A percentile compares a stretch with the other conserved stretches of the same genome.
These are phyloP conservation scores for Caenorhabditis afra DNA, from an alignment of 2,888 invertebrate genomes.

Conservation along the genomic window DNA sequence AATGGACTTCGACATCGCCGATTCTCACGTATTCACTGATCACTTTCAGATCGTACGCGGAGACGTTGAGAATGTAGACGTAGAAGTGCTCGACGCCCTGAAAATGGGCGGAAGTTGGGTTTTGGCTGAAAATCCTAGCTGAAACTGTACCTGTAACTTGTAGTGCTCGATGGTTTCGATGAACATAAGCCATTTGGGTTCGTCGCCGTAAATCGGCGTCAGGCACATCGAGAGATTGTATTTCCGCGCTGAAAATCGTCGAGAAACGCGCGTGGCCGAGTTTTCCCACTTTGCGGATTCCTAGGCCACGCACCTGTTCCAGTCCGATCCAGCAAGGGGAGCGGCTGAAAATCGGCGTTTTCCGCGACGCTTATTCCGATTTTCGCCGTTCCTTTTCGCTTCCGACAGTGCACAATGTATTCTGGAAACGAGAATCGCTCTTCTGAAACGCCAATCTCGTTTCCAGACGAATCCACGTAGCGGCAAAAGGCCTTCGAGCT, in stretches of 20 bases:
- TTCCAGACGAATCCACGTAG: conserved; percentile 12
- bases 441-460: conserved; percentile 7
- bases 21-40: conserved; percentile 4
- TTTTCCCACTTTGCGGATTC: not conserved
- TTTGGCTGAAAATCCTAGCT: no score
- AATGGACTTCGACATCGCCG: conserved; percentile 12
- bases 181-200: conserved; percentile 24
- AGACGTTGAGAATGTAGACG: conserved; percentile 3
- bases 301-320: not conserved
- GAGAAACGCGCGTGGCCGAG: not conserved
- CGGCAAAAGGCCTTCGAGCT: conserved; percentile 20
- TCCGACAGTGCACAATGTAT: conserved; percentile 32
- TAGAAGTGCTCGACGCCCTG: conserved; percentile 17
- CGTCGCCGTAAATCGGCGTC: conserved; percentile 14
- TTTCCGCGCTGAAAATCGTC: not conserved
- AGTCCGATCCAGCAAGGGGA: conserved; percentile 24
- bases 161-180: conserved; percentile 19
- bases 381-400: conserved; percentile 11
- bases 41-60: not conserved
- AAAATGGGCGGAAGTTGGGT: no score
- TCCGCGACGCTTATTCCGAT: conserved; percentile 25
- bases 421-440: conserved; percentile 24
- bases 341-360: conserved; percentile 1
- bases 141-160: conserved; percentile 6
- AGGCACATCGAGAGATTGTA: conserved; percentile 18